Percentiles rank a stretch among this genome's conserved stretches.
phyloP scores from a whole-genome alignment of 2,888 invertebrate genomes.

The Scaeva pyrastri region DNA sequence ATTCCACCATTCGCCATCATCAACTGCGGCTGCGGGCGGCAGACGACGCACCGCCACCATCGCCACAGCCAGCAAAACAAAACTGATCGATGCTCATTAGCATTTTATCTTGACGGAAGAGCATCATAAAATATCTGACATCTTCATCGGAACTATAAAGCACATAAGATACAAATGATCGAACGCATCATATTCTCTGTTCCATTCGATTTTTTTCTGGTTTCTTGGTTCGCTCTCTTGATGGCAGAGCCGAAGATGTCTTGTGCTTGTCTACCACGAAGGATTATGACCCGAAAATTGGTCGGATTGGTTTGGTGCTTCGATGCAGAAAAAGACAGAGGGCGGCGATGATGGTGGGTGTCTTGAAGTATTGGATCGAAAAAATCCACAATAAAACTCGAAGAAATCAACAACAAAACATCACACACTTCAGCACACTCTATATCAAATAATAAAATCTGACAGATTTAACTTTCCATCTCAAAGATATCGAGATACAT shows the following conservation, averaged over 20 bases:
- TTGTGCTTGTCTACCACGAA: constrained; percentile 51
- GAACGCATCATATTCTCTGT: constrained; percentile 57
- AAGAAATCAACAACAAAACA: constrained; percentile 23
- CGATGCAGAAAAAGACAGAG: constrained; percentile 4
- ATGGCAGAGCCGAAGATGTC: constrained; percentile 39
- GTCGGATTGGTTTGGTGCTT: constrained; percentile 46
- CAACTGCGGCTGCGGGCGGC: no score
- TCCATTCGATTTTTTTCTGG: not conserved
- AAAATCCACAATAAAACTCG: constrained; percentile 19
- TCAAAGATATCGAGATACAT: constrained; percentile 26
- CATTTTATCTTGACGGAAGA: constrained; percentile 78
- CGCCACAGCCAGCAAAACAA: constrained; percentile 36
- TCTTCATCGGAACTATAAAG: constrained; percentile 77
- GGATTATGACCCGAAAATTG: constrained; percentile 72
- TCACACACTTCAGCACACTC: constrained; percentile 41
- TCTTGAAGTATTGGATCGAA: constrained; percentile 46
- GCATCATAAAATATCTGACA: constrained; percentile 78
- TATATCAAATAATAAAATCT: constrained; percentile 70
- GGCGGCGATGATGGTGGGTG: constrained; percentile 46
- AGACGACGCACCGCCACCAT: not conserved
- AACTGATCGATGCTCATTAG: constrained; percentile 77
- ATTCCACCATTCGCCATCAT: not conserved
- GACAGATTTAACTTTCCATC: constrained; percentile 64
- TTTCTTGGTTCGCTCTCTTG: constrained; percentile 7
- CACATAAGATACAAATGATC: constrained; percentile 76